These are phyloP conservation scores for Chromis chromis DNA, from an alignment of 2,797 vertebrate genomes.

Conservation along the genomic window DNA sequence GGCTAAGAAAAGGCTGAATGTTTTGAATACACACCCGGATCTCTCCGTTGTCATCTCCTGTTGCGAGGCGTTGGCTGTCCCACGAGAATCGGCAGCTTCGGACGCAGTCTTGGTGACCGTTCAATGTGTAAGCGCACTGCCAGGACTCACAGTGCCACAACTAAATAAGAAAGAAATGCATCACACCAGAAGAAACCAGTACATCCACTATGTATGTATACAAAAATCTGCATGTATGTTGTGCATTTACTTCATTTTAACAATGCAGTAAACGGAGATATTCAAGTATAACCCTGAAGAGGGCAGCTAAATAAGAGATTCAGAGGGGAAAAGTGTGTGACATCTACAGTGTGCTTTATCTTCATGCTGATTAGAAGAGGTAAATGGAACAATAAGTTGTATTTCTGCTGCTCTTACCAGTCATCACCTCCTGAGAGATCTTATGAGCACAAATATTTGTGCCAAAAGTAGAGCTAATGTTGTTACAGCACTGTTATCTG, in stretches of 20 bases:
- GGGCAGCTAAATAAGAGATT: not conserved
- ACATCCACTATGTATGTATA: not conserved
- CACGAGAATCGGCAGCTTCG: slow-evolving; percentile 93
- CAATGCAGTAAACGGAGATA: no score
- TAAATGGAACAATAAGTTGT: not conserved
- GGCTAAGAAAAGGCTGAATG: not conserved
- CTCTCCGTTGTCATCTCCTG: slow-evolving; percentile 96
- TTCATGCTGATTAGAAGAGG: not conserved
- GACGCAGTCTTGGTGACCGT: slow-evolving; percentile 91
- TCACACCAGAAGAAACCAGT: no score
- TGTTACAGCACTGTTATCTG: slow-evolving; percentile 26
- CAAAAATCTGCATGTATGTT: no score
- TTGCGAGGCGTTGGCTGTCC: slow-evolving; percentile 87
- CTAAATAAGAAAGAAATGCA: slow-evolving; percentile 71
- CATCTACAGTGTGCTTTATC: not conserved
- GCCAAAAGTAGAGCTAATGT: slow-evolving; percentile 24
- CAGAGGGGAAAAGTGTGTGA: not conserved
- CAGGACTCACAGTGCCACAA: slow-evolving; percentile 89
- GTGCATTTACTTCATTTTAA: no score
- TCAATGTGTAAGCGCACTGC: slow-evolving; percentile 82
- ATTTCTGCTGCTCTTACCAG: slow-evolving; percentile 7
- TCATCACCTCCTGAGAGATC: slow-evolving; percentile 13
- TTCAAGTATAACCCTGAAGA: no score
- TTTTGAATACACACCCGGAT: slow-evolving; percentile 87
- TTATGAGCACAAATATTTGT: slow-evolving; percentile 20